Conservation (phyloP, 2,113 vertebrate genomes). For the Puma concolor region DNA sequence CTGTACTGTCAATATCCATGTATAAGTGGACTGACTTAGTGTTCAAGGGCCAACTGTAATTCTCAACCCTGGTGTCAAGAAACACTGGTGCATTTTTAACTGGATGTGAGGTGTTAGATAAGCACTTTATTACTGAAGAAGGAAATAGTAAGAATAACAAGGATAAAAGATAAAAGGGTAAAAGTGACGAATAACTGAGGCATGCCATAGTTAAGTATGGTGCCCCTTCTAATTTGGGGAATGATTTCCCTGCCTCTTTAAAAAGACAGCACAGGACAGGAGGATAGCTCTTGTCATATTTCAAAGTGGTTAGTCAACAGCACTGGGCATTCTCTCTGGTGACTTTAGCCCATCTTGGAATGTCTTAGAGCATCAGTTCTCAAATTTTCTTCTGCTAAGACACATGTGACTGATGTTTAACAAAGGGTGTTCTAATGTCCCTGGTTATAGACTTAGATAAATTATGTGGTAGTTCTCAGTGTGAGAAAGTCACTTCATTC, state of each 20-base stretch:
- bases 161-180: background rate
- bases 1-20: background rate
- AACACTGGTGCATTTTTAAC: constrained; percentile 1
- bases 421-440: background rate
- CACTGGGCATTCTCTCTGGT: background rate
- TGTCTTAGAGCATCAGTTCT: constrained; percentile 4
- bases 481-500: constrained; percentile 36
- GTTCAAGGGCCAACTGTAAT: background rate
- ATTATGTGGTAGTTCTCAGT: background rate
- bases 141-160: constrained; percentile 20
- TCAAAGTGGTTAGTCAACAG: background rate
- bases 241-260: background rate
- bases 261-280: background rate
- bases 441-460: constrained; percentile 11
- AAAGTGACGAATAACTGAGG: background rate
- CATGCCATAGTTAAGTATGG: background rate
- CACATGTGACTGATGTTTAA: background rate
- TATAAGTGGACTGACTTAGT: background rate
- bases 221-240: background rate
- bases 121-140: constrained; percentile 23
- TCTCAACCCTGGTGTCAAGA: background rate
- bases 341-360: background rate
- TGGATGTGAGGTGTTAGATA: background rate
- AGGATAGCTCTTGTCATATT: background rate
- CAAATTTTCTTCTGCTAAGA: background rate